Percentiles rank a stretch among this genome's conserved stretches.
phyloP scores from a whole-genome alignment of 2,888 invertebrate genomes.

The Tetanocera ferruginea region DNA sequence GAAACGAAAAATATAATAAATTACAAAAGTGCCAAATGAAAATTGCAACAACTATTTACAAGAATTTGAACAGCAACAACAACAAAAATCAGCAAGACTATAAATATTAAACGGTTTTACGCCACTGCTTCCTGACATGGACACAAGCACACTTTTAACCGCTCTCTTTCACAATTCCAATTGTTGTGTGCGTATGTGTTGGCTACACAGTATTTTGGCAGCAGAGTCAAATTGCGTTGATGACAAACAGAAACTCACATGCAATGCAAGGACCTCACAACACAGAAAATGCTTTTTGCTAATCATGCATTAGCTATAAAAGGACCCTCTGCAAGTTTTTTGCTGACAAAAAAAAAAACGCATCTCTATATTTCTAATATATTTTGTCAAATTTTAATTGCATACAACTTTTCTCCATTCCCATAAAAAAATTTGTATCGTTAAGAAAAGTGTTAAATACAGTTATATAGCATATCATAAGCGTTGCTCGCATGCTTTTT shows the following conservation, averaged over 20 bases:
- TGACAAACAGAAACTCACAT: slow-evolving; percentile 2
- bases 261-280: slow-evolving; percentile 8
- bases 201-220: background rate
- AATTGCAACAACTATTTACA: slow-evolving; percentile 19
- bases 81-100: slow-evolving; percentile 9
- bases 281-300: slow-evolving; percentile 3
- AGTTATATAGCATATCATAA: background rate
- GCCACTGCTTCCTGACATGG: background rate
- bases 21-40: slow-evolving; percentile 6
- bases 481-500: background rate
- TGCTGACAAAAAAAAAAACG: no score
- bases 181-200: background rate
- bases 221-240: background rate
- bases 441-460: background rate
- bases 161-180: background rate
- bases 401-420: background rate
- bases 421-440: background rate
- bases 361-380: no score
- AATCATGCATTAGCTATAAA: slow-evolving; percentile 8
- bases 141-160: background rate
- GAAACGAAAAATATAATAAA: slow-evolving; percentile 7
- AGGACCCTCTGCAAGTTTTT: background rate
- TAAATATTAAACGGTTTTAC: slow-evolving; percentile 38
- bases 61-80: slow-evolving; percentile 12
- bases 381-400: no score